Conservation (phyloP, 1,140 invertebrate species). For the silkworm (Bombyx mori) region DNA sequence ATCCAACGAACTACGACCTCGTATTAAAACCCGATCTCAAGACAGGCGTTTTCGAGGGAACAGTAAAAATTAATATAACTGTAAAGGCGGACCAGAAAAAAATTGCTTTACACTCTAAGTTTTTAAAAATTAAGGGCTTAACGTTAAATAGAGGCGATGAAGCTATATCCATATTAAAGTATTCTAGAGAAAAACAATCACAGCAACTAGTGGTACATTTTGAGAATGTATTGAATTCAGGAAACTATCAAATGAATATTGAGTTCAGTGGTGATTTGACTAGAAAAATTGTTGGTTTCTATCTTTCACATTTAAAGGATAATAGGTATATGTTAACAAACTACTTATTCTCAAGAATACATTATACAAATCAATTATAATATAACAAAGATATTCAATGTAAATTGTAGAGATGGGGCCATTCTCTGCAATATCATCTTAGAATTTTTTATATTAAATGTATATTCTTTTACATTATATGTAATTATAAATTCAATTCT, state of each 20-base stretch:
- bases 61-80: slow-evolving; percentile 79
- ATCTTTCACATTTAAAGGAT: slow-evolving; percentile 50
- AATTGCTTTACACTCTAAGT: slow-evolving; percentile 81
- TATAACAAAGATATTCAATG: neutral
- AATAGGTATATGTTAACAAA: slow-evolving; percentile 27
- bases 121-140: slow-evolving; percentile 69
- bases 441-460: neutral
- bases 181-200: slow-evolving; percentile 33
- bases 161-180: slow-evolving; percentile 36
- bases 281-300: slow-evolving; percentile 70
- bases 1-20: slow-evolving; percentile 83
- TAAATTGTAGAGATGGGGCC: neutral
- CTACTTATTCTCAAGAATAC: too few relatives aligned
- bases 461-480: too few relatives aligned
- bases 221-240: slow-evolving; percentile 27
- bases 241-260: slow-evolving; percentile 47
- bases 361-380: neutral
- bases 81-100: slow-evolving; percentile 72
- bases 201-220: slow-evolving; percentile 52
- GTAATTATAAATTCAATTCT: neutral
- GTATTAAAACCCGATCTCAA: slow-evolving; percentile 81
- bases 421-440: neutral
- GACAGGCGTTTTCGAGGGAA: slow-evolving; percentile 79
- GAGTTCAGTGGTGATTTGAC: slow-evolving; percentile 67
- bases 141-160: slow-evolving; percentile 34